Evolutionary conservation across 1,140 invertebrate genomes (phyloP).

Genomic region (Drosophila pseudoobscura): DNA sequence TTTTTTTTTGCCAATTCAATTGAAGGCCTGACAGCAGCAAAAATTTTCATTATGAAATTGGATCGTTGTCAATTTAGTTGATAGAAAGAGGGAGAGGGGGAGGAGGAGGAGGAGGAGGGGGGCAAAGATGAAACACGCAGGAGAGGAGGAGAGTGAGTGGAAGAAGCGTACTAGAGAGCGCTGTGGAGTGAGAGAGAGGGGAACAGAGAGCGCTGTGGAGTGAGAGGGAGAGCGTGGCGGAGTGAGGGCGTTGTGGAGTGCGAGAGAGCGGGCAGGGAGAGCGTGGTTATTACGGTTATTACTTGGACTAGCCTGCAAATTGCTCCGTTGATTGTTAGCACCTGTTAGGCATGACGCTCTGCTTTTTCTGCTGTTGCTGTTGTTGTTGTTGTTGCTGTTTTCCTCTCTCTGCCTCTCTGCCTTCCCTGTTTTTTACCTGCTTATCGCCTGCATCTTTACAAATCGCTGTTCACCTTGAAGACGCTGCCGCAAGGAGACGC

Average conservation of each 20-base stretch:
- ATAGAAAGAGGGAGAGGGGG: not conserved
- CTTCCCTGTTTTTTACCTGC: slow-evolving; percentile 34
- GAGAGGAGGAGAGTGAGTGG: no score
- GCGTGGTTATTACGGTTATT: slow-evolving; percentile 40
- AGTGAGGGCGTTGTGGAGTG: no score
- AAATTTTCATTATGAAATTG: slow-evolving; percentile 82
- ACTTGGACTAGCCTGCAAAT: slow-evolving; percentile 31
- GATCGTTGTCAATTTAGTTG: slow-evolving; percentile 71
- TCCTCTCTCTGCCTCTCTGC: slow-evolving; percentile 16
- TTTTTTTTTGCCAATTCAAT: slow-evolving; percentile 73
- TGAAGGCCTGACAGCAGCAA: slow-evolving; percentile 75
- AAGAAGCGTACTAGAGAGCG: no score
- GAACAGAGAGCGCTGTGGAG: no score
- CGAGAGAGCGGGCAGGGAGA: no score
- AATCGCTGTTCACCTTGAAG: slow-evolving; percentile 65
- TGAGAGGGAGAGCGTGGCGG: not conserved
- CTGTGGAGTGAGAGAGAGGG: no score
- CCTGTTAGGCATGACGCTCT: slow-evolving; percentile 64
- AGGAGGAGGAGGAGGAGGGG: slow-evolving; percentile 10
- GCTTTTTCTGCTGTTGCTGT: slow-evolving; percentile 2
- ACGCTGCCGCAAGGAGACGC: slow-evolving; percentile 10
- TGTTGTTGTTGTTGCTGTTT: not conserved
- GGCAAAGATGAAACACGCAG: not conserved
- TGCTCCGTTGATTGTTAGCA: slow-evolving; percentile 55
- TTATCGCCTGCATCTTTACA: slow-evolving; percentile 64